Evolutionary conservation across 2,888 invertebrate species (phyloP).

Genomic region (Leptinotarsa juncta): DNA sequence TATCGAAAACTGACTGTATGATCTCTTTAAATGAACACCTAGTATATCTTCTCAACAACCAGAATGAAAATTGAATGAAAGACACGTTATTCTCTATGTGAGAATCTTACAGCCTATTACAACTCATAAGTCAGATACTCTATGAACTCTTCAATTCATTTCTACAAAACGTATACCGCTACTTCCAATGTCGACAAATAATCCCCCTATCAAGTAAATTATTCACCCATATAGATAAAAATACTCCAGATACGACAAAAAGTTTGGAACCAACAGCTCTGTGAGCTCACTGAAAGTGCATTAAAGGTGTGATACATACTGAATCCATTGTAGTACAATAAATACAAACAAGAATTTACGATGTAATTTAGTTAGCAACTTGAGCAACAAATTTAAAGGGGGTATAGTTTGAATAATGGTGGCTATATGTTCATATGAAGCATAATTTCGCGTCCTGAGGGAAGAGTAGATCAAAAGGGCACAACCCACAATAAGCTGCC

Average conservation of each 20-base stretch:
- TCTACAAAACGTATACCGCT: too few species aligned
- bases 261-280: constrained; percentile 10
- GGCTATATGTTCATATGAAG: constrained; percentile 54
- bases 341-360: constrained; percentile 57
- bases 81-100: too few species aligned
- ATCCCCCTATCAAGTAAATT: not conserved
- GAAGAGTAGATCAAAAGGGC: constrained; percentile 54
- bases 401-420: constrained; percentile 56
- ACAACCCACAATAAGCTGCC: constrained; percentile 45
- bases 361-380: constrained; percentile 56
- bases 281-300: constrained; percentile 21
- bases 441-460: constrained; percentile 54
- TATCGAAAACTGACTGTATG: too few species aligned
- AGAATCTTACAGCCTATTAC: too few species aligned
- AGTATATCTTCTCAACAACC: too few species aligned
- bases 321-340: constrained; percentile 52
- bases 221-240: not conserved
- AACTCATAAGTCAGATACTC: too few species aligned
- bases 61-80: too few species aligned
- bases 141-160: too few species aligned
- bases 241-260: not conserved
- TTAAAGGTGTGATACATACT: constrained; percentile 44
- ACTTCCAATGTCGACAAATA: not conserved
- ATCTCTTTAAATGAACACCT: too few species aligned
- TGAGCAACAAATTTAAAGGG: constrained; percentile 57